phyloP scores from a whole-genome alignment of 2,888 invertebrate genomes.

The Mesorhabditis sp. region DNA sequence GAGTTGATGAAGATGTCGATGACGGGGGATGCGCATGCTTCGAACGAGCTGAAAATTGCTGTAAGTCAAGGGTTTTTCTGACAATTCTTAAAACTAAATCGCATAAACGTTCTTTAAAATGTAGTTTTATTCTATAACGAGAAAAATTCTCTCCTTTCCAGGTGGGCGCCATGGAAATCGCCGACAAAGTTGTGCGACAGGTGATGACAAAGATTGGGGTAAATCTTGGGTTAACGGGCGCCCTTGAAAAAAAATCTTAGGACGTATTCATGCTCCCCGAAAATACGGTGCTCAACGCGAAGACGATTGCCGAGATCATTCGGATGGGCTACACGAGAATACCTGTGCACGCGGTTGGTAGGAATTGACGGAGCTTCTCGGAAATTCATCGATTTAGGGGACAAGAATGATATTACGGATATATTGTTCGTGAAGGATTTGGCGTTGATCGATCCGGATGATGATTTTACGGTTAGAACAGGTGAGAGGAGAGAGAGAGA shows the following conservation, averaged over 20 bases:
- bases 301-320: slow-evolving; percentile 92
- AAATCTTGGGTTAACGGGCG: background rate
- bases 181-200: slow-evolving; percentile 85
- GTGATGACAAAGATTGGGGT: slow-evolving; percentile 91
- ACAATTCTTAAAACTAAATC: background rate
- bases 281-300: slow-evolving; percentile 81
- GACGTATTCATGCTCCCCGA: slow-evolving; percentile 94
- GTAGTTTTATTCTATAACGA: background rate
- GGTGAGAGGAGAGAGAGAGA: slow-evolving; percentile 10
- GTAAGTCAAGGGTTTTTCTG: slow-evolving; percentile 7
- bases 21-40: slow-evolving; percentile 29
- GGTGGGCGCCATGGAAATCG: slow-evolving; percentile 83
- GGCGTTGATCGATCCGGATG: slow-evolving; percentile 96
- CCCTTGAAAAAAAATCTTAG: slow-evolving; percentile 11
- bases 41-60: slow-evolving; percentile 51
- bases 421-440: slow-evolving; percentile 86
- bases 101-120: background rate
- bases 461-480: slow-evolving; percentile 70
- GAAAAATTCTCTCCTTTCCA: slow-evolving; percentile 25
- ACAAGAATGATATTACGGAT: slow-evolving; percentile 46
- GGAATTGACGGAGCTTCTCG: background rate
- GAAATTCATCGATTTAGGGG: slow-evolving; percentile 12
- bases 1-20: slow-evolving; percentile 72
- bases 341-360: slow-evolving; percentile 71
- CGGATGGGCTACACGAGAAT: slow-evolving; percentile 73